phyloP scores from a whole-genome alignment of 2,113 vertebrate genomes.

The Nycticorax nycticorax region DNA sequence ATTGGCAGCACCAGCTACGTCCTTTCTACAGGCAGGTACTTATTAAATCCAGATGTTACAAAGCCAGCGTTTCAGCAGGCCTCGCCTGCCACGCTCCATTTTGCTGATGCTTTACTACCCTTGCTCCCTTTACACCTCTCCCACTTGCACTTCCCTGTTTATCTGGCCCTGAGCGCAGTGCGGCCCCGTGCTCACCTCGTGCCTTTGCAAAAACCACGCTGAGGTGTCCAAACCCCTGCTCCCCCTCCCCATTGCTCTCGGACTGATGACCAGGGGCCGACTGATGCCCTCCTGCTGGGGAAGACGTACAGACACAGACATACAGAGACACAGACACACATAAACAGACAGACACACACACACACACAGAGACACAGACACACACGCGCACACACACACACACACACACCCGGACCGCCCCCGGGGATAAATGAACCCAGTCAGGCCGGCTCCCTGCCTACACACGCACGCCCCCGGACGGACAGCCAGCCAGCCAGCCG shows the following conservation, averaged over 20 bases:
- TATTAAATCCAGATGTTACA: neutral
- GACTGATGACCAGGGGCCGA: accelerated
- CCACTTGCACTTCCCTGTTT: neutral
- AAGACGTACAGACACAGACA: too few relatives aligned
- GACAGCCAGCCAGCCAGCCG: neutral
- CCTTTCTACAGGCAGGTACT: neutral
- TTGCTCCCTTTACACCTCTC: neutral
- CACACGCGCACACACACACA: too few relatives aligned
- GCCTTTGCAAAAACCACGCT: too few relatives aligned
- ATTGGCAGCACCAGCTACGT: accelerated
- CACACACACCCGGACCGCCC: neutral
- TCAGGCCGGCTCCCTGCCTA: neutral
- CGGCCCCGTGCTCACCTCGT: accelerated
- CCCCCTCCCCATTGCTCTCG: neutral
- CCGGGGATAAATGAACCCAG: neutral
- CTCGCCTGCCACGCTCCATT: neutral
- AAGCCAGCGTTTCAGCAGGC: neutral
- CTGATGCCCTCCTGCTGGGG: too few relatives aligned
- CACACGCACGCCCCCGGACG: neutral
- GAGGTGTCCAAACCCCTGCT: accelerated
- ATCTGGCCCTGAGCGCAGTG: accelerated
- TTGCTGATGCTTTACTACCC: neutral
- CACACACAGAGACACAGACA: too few relatives aligned
- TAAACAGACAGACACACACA: too few relatives aligned
- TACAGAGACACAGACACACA: too few relatives aligned